Percentiles rank a stretch among this genome's conserved stretches.
Conservation (phyloP, 2,797 vertebrate species). For the Platyrinchus mystaceus region DNA sequence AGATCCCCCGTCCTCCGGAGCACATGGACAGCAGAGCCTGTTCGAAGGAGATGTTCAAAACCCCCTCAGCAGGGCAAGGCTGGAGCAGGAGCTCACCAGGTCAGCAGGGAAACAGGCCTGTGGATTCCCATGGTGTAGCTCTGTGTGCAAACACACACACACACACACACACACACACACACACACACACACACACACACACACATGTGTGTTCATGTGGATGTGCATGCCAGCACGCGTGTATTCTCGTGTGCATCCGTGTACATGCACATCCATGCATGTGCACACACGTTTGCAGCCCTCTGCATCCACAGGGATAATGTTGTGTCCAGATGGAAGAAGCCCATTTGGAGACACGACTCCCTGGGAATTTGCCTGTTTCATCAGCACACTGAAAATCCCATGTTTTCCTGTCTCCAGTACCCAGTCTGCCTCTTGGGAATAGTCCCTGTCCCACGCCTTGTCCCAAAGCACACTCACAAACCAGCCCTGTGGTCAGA, state of each 20-base stretch:
- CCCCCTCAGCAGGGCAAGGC: fast-evolving
- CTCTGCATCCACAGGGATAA: not conserved
- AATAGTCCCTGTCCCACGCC: fast-evolving
- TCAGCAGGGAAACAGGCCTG: fast-evolving
- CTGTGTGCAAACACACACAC: too few relatives aligned
- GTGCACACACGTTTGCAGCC: not conserved
- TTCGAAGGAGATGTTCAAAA: not conserved
- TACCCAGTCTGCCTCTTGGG: not conserved
- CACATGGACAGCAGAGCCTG: fast-evolving
- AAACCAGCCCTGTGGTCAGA: fast-evolving
- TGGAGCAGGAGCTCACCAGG: not conserved
- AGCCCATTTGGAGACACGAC: not conserved
- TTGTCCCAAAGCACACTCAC: not conserved
- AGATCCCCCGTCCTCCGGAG: not conserved
- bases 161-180: too few relatives aligned
- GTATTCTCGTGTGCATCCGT: not conserved
- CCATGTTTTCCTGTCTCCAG: fast-evolving
- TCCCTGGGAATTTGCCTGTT: not conserved
- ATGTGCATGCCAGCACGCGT: not conserved
- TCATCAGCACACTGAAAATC: not conserved
- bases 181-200: too few relatives aligned
- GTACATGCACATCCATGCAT: fast-evolving
- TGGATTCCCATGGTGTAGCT: not conserved
- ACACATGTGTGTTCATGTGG: not conserved
- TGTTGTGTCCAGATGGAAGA: fast-evolving